A percentile compares a stretch with the other conserved stretches of the same genome.
Conservation (phyloP, 2,888 invertebrate genomes). For the Leptinotarsa rubiginosa region DNA sequence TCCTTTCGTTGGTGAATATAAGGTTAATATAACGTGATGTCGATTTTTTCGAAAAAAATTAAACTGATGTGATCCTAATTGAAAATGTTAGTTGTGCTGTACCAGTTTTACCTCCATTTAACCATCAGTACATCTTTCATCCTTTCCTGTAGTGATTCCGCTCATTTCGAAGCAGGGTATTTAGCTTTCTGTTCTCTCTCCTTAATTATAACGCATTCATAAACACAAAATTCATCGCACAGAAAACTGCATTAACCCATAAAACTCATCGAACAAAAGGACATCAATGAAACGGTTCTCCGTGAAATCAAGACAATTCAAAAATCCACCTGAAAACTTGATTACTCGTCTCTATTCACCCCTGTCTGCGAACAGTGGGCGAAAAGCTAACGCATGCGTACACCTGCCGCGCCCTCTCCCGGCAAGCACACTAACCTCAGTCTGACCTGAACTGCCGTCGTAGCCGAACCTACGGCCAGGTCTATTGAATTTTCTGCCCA, state of each 20-base stretch:
- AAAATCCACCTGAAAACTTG: constrained; percentile 57
- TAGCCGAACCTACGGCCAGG: constrained; percentile 45
- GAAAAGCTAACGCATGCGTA: constrained; percentile 53
- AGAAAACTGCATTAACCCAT: constrained; percentile 30
- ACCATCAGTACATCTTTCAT: no score
- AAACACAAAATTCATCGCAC: constrained; percentile 21
- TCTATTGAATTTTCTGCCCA: constrained; percentile 47
- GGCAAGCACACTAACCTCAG: constrained; percentile 61
- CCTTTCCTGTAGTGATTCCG: no score
- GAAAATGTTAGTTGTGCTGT: no score
- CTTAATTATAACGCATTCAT: not conserved
- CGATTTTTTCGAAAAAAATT: no score
- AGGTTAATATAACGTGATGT: no score
- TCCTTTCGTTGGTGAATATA: no score
- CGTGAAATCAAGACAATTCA: constrained; percentile 49
- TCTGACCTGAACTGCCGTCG: constrained; percentile 64
- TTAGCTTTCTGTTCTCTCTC: no score
- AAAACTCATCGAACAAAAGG: constrained; percentile 48
- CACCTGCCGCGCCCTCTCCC: constrained; percentile 57
- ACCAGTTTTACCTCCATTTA: no score
- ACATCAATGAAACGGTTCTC: constrained; percentile 40
- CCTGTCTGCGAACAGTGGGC: constrained; percentile 45
- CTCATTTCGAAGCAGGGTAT: no score
- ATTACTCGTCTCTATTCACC: constrained; percentile 58
- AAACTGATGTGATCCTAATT: no score